Evolutionary conservation across 2,888 invertebrate genomes (phyloP).

Genomic region (Acleris cristana): DNA sequence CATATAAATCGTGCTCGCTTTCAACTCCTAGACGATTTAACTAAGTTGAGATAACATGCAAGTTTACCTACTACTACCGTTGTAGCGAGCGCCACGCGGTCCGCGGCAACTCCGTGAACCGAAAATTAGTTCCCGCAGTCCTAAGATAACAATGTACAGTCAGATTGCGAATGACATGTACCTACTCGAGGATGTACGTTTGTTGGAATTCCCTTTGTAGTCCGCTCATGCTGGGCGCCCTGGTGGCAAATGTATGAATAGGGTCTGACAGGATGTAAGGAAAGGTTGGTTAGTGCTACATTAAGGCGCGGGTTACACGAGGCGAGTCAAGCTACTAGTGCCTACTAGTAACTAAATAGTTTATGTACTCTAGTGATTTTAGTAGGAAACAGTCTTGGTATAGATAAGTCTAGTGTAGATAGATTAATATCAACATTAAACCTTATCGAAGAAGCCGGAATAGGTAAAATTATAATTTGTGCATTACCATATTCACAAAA

Average conservation of each 20-base stretch:
- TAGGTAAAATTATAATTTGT: too few species aligned
- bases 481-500: too few species aligned
- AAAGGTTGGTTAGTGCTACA: constrained; percentile 6
- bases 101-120: constrained; percentile 40
- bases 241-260: constrained; percentile 55
- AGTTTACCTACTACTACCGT: constrained; percentile 32
- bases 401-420: too few species aligned
- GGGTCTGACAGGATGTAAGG: constrained; percentile 61
- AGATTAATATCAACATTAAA: too few species aligned
- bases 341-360: too few species aligned
- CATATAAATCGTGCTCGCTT: constrained; percentile 32
- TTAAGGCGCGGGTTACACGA: constrained; percentile 1
- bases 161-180: constrained; percentile 47
- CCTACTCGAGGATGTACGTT: constrained; percentile 45
- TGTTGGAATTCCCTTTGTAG: constrained; percentile 53
- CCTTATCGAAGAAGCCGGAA: too few species aligned
- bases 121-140: constrained; percentile 19
- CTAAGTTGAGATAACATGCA: constrained; percentile 33
- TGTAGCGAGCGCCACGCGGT: constrained; percentile 23
- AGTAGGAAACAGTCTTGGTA: too few species aligned
- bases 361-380: too few species aligned
- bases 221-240: constrained; percentile 49
- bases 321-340: too few species aligned
- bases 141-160: constrained; percentile 52
- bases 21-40: constrained; percentile 33